Evolutionary conservation across 2,113 vertebrate species (phyloP).

Genomic region (Neogale vison): DNA sequence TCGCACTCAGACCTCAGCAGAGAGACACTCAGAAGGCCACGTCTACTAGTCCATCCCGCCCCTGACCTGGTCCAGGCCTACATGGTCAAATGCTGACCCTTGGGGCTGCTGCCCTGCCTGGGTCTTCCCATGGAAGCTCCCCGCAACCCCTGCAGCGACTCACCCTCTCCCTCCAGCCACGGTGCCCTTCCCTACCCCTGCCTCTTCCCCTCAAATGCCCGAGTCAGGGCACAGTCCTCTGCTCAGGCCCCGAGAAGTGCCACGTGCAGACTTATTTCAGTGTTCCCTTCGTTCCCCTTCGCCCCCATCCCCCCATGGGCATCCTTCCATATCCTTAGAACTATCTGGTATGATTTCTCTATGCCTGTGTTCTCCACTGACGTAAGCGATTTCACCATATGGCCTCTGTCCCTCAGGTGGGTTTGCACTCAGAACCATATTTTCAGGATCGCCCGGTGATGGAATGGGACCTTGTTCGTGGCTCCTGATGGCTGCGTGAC

Average conservation of each 20-base stretch:
- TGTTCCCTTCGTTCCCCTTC: neutral
- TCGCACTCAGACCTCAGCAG: neutral
- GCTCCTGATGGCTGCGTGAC: neutral
- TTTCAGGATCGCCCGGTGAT: neutral
- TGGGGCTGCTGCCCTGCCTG: neutral
- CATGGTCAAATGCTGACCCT: neutral
- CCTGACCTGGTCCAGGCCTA: neutral
- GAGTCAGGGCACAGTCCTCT: neutral
- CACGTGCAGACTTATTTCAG: neutral
- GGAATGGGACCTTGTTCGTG: neutral
- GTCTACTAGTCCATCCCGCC: neutral
- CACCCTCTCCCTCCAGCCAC: neutral
- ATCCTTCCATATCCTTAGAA: neutral
- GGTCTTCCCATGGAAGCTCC: too few species aligned
- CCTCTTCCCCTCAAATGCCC: neutral
- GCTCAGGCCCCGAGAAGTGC: neutral
- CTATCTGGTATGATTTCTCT: rapidly evolving
- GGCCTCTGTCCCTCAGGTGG: rapidly evolving
- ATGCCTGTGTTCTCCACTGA: too few species aligned
- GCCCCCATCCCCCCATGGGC: neutral
- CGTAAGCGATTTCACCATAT: rapidly evolving
- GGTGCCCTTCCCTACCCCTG: rapidly evolving
- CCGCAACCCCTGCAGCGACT: rapidly evolving
- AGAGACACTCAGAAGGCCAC: neutral
- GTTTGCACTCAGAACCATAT: neutral